A percentile compares a stretch with the other conserved stretches of the same genome.
phyloP scores from a whole-genome alignment of 2,797 vertebrate genomes.

The Etheostoma nigrum region DNA sequence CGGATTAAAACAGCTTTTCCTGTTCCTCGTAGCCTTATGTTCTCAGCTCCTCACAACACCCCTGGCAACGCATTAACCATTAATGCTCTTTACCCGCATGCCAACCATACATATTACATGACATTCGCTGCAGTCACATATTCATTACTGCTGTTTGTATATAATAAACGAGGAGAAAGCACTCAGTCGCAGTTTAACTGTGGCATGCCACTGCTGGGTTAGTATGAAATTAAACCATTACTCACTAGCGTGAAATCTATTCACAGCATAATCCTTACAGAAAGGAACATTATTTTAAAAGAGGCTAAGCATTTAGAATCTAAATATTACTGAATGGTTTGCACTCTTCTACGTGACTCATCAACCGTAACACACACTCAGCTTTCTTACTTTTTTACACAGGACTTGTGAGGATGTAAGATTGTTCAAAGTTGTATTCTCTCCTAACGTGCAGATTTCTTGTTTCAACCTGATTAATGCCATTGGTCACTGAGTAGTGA shows the following conservation, averaged over 20 bases:
- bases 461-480: too few relatives aligned
- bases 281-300: slow-evolving; percentile 49
- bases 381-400: not conserved
- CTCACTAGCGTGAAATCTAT: slow-evolving; percentile 54
- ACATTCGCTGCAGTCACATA: slow-evolving; percentile 34
- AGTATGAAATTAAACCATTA: slow-evolving; percentile 63
- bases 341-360: slow-evolving; percentile 16
- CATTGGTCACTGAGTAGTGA: too few relatives aligned
- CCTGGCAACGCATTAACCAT: slow-evolving; percentile 44
- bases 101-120: slow-evolving; percentile 52
- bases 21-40: slow-evolving; percentile 29
- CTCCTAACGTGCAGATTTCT: too few relatives aligned
- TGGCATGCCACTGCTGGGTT: slow-evolving; percentile 38
- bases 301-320: slow-evolving; percentile 52
- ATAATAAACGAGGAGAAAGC: slow-evolving; percentile 57
- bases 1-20: slow-evolving; percentile 41
- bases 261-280: slow-evolving; percentile 57
- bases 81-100: slow-evolving; percentile 35
- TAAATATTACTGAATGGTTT: slow-evolving; percentile 47
- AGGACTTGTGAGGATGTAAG: not conserved
- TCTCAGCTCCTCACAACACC: slow-evolving; percentile 23
- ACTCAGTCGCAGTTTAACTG: slow-evolving; percentile 48
- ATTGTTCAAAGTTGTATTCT: too few relatives aligned
- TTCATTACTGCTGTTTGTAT: slow-evolving; percentile 58
- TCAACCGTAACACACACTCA: not conserved